A percentile compares a stretch with the other conserved stretches of the same genome.
These are phyloP conservation scores for Probosciger aterrimus DNA, from an alignment of 2,113 vertebrate species.

Conservation along the genomic window DNA sequence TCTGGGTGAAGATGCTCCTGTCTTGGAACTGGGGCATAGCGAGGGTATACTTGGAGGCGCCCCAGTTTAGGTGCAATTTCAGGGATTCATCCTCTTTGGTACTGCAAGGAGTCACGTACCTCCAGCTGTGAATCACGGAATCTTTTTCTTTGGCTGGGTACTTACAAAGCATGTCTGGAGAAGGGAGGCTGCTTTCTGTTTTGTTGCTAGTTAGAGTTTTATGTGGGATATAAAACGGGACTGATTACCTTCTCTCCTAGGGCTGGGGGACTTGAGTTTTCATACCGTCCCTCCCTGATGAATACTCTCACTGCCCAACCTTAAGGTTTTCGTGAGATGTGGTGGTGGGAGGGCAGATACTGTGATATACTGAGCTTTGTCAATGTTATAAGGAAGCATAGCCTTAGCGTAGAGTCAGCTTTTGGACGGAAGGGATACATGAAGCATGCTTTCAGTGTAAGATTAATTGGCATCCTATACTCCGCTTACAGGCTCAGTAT, in stretches of 20 bases:
- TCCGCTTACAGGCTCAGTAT: fast-evolving
- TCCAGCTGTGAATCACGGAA: neutral
- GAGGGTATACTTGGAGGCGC: neutral
- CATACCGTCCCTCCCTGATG: neutral
- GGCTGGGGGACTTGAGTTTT: neutral
- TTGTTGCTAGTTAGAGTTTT: neutral
- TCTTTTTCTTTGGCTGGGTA: neutral
- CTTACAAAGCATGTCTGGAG: neutral
- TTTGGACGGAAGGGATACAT: neutral
- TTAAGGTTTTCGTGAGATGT: neutral
- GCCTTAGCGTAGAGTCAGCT: neutral
- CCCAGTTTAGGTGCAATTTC: neutral
- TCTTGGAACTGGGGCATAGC: neutral
- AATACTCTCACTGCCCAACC: neutral
- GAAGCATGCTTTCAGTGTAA: neutral
- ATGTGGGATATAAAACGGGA: neutral
- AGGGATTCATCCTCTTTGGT: neutral
- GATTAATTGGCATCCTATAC: neutral
- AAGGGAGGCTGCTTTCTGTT: neutral
- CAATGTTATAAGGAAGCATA: neutral
- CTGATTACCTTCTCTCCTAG: neutral
- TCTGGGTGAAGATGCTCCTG: neutral
- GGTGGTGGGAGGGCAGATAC: neutral
- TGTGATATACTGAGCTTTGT: neutral
- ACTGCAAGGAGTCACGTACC: fast-evolving